Evolutionary conservation across 2,888 invertebrate genomes (phyloP), one percentile per base, ranked within the genome.

Genomic region (Sminthurinus aureus): DNA sequence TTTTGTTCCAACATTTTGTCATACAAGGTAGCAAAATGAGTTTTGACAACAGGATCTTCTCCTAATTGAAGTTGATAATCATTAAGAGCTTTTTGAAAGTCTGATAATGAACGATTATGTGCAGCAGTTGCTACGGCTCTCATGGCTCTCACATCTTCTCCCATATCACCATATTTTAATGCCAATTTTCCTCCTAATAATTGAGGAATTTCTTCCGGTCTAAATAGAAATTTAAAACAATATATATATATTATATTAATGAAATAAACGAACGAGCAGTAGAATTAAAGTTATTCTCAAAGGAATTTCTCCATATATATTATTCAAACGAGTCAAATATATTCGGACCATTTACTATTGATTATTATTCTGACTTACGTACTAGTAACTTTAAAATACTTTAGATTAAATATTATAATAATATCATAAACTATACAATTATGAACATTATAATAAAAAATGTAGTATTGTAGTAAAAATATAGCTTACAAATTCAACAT

Each of bases 1-100:
- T 99, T 99, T 91, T 99, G 99, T 91, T 99, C 99, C 91, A 99
- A 92, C 96, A 99, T 98, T 88, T 97, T 98, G 90, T 99, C 99
- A 90, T 99, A 99, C 66, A 99, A 92, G 18, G 98, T 96, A 85
- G 96, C 97, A 88, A 99, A 94, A 91, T 99, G 99, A 89, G 98
- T 97, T 89, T 96, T 93, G 8, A 99, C 98, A n/a, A 88, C 86
- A 22, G 96, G 95, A 92, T 99, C 99, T 89, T 98, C 96, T 90
- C 96, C 96, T 82, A 99, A 91, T 91, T 99, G 96, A 83, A 93
- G 93, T 89, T 96, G 95, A 90, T 95, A 99, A 64, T 95, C 93
- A 90, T 95, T 94, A 69, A 98, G 93, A 0, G 96, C 95, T 89
- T 90, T 89, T 91, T 99, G 97, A 91, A 99, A 99, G 91, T 99